Percentiles rank a stretch among this genome's conserved stretches.
phyloP scores from a whole-genome alignment of 2,888 invertebrate genomes.

The Drosophila basisetae region DNA sequence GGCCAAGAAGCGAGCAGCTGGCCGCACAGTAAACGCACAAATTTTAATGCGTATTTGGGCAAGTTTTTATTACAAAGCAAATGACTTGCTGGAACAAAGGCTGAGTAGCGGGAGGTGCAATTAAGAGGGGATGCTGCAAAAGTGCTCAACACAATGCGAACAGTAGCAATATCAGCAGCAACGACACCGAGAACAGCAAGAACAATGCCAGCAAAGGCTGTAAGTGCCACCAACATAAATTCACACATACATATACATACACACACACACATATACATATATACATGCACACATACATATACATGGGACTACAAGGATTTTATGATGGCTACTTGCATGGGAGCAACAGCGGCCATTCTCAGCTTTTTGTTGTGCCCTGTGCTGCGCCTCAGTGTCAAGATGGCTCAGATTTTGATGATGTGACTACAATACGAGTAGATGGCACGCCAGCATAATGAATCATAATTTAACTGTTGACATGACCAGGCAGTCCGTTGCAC shows the following conservation, averaged over 20 bases:
- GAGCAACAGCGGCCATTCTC: constrained; percentile 25
- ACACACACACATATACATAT: neutral
- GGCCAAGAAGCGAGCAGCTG: constrained; percentile 38
- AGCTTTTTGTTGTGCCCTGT: constrained; percentile 8
- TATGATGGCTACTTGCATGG: constrained; percentile 57
- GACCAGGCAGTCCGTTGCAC: constrained; percentile 18
- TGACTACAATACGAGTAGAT: constrained; percentile 56
- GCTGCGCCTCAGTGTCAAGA: constrained; percentile 39
- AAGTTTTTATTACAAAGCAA: constrained; percentile 66
- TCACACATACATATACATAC: constrained; percentile 6
- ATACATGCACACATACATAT: constrained; percentile 21
- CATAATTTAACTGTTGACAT: constrained; percentile 69
- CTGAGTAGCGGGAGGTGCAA: constrained; percentile 47
- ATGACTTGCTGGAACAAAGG: constrained; percentile 58
- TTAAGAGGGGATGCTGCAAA: constrained; percentile 53
- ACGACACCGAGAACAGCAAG: constrained; percentile 31
- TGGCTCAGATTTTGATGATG: constrained; percentile 62
- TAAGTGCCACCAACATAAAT: constrained; percentile 40
- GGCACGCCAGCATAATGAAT: constrained; percentile 61
- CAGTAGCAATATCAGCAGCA: constrained; percentile 32
- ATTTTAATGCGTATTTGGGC: constrained; percentile 63
- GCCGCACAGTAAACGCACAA: constrained; percentile 58
- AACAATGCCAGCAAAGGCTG: constrained; percentile 50
- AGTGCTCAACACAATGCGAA: constrained; percentile 39
- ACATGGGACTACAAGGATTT: constrained; percentile 47